A percentile compares a stretch with the other conserved stretches of the same genome.
Evolutionary conservation across 2,888 invertebrate genomes (phyloP).

Genomic region (Baronia brevicornis): DNA sequence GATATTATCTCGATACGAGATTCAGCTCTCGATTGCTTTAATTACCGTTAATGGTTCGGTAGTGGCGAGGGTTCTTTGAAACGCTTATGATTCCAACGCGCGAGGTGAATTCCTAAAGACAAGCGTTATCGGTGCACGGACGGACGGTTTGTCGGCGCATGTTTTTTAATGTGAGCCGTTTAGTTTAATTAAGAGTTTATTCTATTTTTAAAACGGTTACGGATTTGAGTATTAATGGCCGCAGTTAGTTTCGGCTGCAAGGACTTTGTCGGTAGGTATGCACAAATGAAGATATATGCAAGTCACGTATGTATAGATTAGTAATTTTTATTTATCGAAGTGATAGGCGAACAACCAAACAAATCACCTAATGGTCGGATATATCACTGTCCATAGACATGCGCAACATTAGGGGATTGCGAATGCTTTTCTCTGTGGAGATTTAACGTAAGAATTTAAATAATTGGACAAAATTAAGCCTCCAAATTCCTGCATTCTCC

Average conservation of each 20-base stretch:
- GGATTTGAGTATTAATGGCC: slow-evolving; percentile 15
- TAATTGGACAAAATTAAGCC: too few relatives aligned
- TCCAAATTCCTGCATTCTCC: too few relatives aligned
- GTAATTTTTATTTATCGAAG: too few relatives aligned
- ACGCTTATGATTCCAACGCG: slow-evolving; percentile 72
- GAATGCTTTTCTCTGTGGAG: too few relatives aligned
- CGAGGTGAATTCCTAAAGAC: slow-evolving; percentile 53
- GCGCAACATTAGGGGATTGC: too few relatives aligned
- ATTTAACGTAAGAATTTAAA: too few relatives aligned
- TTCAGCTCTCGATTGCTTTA: slow-evolving; percentile 64
- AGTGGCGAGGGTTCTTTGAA: slow-evolving; percentile 54
- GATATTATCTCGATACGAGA: slow-evolving; percentile 63
- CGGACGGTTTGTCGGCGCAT: slow-evolving; percentile 18
- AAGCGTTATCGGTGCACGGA: slow-evolving; percentile 8
- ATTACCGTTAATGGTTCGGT: slow-evolving; percentile 64
- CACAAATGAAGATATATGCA: too few relatives aligned
- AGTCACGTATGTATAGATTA: too few relatives aligned
- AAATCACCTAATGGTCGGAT: too few relatives aligned
- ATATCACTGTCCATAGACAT: too few relatives aligned
- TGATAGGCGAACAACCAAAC: too few relatives aligned
- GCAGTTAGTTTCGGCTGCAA: slow-evolving; percentile 11
- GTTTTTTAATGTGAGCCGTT: slow-evolving; percentile 40
- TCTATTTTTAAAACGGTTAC: slow-evolving; percentile 16
- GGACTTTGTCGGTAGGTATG: too few relatives aligned
- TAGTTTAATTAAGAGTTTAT: slow-evolving; percentile 59